These are phyloP conservation scores for Cephus pulcher DNA, from an alignment of 2,888 invertebrate species.

Conservation along the genomic window DNA sequence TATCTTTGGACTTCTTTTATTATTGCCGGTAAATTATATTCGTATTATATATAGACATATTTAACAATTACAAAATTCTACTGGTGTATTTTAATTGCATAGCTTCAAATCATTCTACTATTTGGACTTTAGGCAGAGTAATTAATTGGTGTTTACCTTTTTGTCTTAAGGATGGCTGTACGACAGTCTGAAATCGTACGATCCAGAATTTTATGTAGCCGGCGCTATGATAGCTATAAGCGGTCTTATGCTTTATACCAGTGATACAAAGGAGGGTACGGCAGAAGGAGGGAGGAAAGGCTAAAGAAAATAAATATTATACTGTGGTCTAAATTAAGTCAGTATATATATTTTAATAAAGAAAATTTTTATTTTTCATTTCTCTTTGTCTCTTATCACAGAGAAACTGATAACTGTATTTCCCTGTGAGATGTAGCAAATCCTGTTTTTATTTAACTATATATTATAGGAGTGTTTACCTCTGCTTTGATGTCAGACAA, in stretches of 20 bases:
- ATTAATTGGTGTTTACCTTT: constrained; percentile 15
- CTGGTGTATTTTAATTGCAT: no score
- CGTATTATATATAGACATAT: neutral
- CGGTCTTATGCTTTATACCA: constrained; percentile 86
- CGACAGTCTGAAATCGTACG: constrained; percentile 82
- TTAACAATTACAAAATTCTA: neutral
- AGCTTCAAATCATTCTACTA: no score
- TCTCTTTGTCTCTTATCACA: neutral
- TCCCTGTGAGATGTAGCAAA: no score
- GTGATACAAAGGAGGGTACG: constrained; percentile 71
- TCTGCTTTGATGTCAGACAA: no score
- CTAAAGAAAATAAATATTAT: constrained; percentile 26
- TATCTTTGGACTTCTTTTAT: constrained; percentile 90
- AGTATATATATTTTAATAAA: constrained; percentile 21
- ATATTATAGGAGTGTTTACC: no score
- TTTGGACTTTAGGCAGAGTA: no score
- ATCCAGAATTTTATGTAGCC: constrained; percentile 89
- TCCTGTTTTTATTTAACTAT: no score
- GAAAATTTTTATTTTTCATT: neutral
- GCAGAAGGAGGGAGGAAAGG: constrained; percentile 33
- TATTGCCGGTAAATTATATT: constrained; percentile 81
- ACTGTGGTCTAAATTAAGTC: constrained; percentile 30
- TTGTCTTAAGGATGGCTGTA: constrained; percentile 81
- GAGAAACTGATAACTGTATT: no score
- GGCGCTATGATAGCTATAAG: constrained; percentile 88